Base-by-base conservation (phyloP, 2,797 vertebrate genomes). In the Gallinago nigripennis region DNA sequence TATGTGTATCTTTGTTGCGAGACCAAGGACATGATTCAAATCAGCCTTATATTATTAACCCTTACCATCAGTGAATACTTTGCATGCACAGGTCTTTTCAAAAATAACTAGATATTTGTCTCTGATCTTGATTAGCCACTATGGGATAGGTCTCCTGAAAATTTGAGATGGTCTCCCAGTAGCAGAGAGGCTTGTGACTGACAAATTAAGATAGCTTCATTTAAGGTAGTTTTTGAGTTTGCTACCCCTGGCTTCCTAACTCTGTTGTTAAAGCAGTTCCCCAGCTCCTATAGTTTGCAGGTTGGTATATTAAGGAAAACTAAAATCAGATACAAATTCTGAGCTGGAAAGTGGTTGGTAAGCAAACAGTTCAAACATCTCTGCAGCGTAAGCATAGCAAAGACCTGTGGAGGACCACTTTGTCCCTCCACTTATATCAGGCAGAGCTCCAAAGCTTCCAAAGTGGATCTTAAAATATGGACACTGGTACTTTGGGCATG, bases 51-150 rank as follows among this genome's bases (percentile, higher is more conserved):
- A 76, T 65, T 64, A 81, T 9, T 25, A 86, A 54, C 21, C 3
- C 11, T 72, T 71, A 51, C 10, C 13, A 46, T 37, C 57, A 86
- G 5, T 1, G 2, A 51, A 11, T n/a, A 30, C 65, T 76, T 78
- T 90, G 58, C 8, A 51, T 21, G 16, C 11, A 63, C 0, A 0
- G 25, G 1, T 76, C n/a, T 79, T 82, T 83, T 72, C 1, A 2
- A 69, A 88, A 94, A 63, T 21, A 90, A 53, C 0, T 24, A 63
- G 11, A 41, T 15, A 16, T 57, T 63, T 88, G 5, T 24, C 25
- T 24, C 43, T 43, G 2, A 76, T 46, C 25, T 31, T 50, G 30
- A 68, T 27, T 11, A n/a, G 4, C 12, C 37, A 57, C 23, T 24
- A 37, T 2, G 4, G 2, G 3, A 79, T 2, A 63, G 23, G 8